Percentiles rank a stretch among this genome's conserved stretches.
Evolutionary conservation across 2,888 invertebrate genomes (phyloP).

Genomic region (Idaea dimidiata): DNA sequence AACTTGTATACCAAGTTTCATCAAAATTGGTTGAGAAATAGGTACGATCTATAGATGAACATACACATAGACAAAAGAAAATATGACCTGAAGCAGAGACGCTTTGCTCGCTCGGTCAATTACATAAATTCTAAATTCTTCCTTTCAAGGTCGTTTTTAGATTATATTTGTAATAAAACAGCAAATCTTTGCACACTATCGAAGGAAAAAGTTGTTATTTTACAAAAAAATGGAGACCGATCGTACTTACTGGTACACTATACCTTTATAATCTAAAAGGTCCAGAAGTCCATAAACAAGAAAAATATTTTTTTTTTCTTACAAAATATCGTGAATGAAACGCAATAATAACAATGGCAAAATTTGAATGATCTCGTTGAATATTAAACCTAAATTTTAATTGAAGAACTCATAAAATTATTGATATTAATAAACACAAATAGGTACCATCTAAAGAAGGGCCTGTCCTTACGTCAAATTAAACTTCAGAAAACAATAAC

Average conservation of each 20-base stretch:
- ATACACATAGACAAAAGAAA: no score
- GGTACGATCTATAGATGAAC: no score
- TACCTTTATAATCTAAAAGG: not conserved
- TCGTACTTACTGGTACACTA: not conserved
- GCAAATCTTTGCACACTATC: no score
- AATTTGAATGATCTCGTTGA: not conserved
- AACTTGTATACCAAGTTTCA: no score
- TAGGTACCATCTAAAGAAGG: not conserved
- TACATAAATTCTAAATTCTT: not conserved
- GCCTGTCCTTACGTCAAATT: not conserved
- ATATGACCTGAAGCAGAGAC: no score
- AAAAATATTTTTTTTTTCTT: not conserved
- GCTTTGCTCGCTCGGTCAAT: no score
- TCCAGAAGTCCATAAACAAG: not conserved
- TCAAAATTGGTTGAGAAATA: no score
- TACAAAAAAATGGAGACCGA: not conserved
- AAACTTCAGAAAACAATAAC: not conserved
- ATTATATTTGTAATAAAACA: not conserved
- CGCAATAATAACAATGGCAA: not conserved
- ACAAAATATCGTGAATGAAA: not conserved
- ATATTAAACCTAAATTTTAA: not conserved
- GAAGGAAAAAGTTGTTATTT: not conserved
- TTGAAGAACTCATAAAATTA: not conserved
- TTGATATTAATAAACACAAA: not conserved
- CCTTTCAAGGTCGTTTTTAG: not conserved